Evolutionary conservation across 1,140 invertebrate genomes (phyloP).

Genomic region (Pygmarrhopalites habei): DNA sequence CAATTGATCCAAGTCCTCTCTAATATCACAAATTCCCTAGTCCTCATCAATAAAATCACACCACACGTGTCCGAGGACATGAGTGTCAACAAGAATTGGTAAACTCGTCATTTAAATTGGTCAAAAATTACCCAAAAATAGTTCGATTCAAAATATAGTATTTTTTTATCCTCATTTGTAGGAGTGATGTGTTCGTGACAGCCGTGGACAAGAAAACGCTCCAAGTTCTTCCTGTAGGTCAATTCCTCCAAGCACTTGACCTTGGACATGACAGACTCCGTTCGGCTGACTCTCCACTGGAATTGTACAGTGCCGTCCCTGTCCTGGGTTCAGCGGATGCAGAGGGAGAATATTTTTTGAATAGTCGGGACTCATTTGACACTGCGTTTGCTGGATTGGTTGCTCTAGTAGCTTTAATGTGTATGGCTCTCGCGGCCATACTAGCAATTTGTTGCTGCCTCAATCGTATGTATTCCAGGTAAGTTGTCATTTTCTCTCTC

Average conservation of each 20-base stretch:
- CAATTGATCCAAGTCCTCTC: slow-evolving; percentile 62
- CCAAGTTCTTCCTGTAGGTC: slow-evolving; percentile 66
- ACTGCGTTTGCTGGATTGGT: slow-evolving; percentile 75
- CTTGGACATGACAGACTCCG: slow-evolving; percentile 42
- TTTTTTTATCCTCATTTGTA: slow-evolving; percentile 41
- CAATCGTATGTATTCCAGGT: slow-evolving; percentile 47
- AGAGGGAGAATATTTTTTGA: slow-evolving; percentile 37
- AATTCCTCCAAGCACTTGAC: slow-evolving; percentile 75
- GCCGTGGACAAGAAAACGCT: slow-evolving; percentile 67
- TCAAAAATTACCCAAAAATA: too few relatives aligned
- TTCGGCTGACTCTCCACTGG: slow-evolving; percentile 23
- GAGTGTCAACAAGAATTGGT: slow-evolving; percentile 62
- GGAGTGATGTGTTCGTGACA: slow-evolving; percentile 82
- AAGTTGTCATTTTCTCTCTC: neutral
- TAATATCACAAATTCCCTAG: slow-evolving; percentile 65
- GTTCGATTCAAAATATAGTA: too few relatives aligned
- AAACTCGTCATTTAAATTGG: too few relatives aligned
- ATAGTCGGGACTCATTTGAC: slow-evolving; percentile 65
- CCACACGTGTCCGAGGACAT: slow-evolving; percentile 59
- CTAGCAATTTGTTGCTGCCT: slow-evolving; percentile 81
- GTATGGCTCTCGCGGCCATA: slow-evolving; percentile 78
- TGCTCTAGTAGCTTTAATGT: slow-evolving; percentile 72
- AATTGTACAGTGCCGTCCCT: slow-evolving; percentile 35
- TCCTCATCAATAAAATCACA: slow-evolving; percentile 69
- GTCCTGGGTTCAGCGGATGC: slow-evolving; percentile 23